Evolutionary conservation across 2,888 invertebrate species (phyloP).

Genomic region (Xestia rhomboidea): DNA sequence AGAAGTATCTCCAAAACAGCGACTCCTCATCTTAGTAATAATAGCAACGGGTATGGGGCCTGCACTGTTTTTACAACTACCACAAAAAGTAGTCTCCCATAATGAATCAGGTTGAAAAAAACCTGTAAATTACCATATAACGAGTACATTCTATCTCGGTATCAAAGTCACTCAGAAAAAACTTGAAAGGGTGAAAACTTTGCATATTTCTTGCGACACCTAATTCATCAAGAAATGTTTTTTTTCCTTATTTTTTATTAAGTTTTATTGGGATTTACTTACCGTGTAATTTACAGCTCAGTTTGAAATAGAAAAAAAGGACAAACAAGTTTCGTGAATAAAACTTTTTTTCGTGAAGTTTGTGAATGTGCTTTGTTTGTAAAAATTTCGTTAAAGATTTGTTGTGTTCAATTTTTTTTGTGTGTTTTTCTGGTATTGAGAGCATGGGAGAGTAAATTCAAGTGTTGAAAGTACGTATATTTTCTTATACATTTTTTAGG

Average conservation of each 20-base stretch:
- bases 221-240: slow-evolving; percentile 66
- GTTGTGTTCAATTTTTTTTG: neutral
- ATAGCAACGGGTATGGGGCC: neutral
- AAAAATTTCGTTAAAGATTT: slow-evolving; percentile 49
- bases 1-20: neutral
- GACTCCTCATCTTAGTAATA: neutral
- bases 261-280: slow-evolving; percentile 69
- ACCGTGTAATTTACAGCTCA: slow-evolving; percentile 82
- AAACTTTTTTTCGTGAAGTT: slow-evolving; percentile 35
- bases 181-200: slow-evolving; percentile 58
- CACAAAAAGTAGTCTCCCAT: slow-evolving; percentile 45
- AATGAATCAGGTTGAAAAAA: slow-evolving; percentile 60
- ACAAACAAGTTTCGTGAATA: slow-evolving; percentile 42
- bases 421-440: neutral
- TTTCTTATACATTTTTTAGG: neutral
- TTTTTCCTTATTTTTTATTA: slow-evolving; percentile 53
- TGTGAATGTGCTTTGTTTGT: slow-evolving; percentile 44
- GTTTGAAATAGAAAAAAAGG: slow-evolving; percentile 51
- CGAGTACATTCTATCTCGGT: slow-evolving; percentile 80
- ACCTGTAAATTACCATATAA: slow-evolving; percentile 79
- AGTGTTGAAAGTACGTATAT: neutral
- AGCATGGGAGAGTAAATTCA: slow-evolving; percentile 4
- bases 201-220: slow-evolving; percentile 69
- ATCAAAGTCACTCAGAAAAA: slow-evolving; percentile 72
- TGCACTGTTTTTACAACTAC: neutral